Percentiles rank a stretch among this genome's conserved stretches.
These are phyloP conservation scores for Drosophila mimetica DNA, from an alignment of 2,888 invertebrate species.

Conservation along the genomic window DNA sequence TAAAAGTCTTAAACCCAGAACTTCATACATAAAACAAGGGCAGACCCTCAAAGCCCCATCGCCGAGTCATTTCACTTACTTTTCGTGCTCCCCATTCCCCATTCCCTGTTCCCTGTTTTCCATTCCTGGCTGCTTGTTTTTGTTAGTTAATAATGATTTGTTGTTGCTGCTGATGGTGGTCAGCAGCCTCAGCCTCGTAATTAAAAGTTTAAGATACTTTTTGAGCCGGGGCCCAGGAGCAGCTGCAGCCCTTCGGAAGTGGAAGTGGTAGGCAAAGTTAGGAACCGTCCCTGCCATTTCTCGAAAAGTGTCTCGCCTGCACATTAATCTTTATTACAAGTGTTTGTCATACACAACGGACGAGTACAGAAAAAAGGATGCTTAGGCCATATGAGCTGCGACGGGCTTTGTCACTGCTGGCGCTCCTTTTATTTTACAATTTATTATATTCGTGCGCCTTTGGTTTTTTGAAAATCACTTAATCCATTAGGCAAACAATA, in stretches of 20 bases:
- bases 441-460: constrained; percentile 68
- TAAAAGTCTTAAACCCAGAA: constrained; percentile 50
- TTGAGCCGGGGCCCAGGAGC: constrained; percentile 59
- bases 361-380: constrained; percentile 18
- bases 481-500: constrained; percentile 80
- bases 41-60: constrained; percentile 27
- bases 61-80: constrained; percentile 62
- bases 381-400: constrained; percentile 52
- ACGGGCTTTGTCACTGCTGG: constrained; percentile 71
- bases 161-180: constrained; percentile 58
- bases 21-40: constrained; percentile 46
- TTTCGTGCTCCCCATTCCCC: constrained; percentile 30
- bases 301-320: constrained; percentile 34
- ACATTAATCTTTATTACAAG: constrained; percentile 80
- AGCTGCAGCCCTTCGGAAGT: constrained; percentile 57
- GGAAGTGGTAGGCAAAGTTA: constrained; percentile 61
- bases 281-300: constrained; percentile 3
- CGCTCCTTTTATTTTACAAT: constrained; percentile 71
- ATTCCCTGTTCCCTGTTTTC: neutral
- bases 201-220: constrained; percentile 78
- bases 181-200: constrained; percentile 54
- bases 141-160: constrained; percentile 74
- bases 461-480: constrained; percentile 72
- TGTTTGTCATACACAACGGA: constrained; percentile 60
- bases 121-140: constrained; percentile 33